Base-by-base conservation (phyloP, 2,113 vertebrate species). In the Irena cyanogastra region DNA sequence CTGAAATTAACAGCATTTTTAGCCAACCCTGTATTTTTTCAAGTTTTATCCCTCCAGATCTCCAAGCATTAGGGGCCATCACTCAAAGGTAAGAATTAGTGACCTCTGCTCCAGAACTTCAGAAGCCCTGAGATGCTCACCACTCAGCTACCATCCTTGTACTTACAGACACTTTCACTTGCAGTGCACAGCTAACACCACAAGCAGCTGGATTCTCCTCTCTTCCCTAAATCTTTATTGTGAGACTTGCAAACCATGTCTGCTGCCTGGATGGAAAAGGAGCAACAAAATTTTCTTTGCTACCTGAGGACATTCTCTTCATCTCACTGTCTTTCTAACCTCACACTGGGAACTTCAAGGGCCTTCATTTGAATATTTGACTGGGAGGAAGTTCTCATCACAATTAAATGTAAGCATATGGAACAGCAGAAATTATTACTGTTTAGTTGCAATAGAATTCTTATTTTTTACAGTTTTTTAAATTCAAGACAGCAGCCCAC, bases 71-170 rank as follows among this genome's bases (percentile, higher is more conserved):
- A 63, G 27, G 6, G 28, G 49, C 9, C 39, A 47, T 17, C 44
- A 60, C 42, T 35, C 61, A 37, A 77, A 77, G 26, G 20, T n/a
- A 20, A 30, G 37, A 94, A 83, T 37, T 21, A 10, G 16, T 13
- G 53, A 72, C 13, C 27, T 72, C 42, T 6, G 3, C 41, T 60
- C 54, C 3, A 4, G 53, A 71, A 9, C 8, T 28, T 23, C 31
- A 77, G 37, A 41, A 83, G 66, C 20, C 42, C 45, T 16, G 52
- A 69, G 42, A 70, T 19, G 44, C 37, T 83, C 60, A 27, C 54
- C 0, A 0, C 33, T 23, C 4, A 3, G 52, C 53, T 49, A 24
- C 24, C 28, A 66, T n/a, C 30, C 65, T 64, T 1, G 0, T 30
- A 26, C 22, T 56, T 52, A 70, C 6, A 85, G 61, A 47, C 37